Evolutionary conservation across 2,113 vertebrate species (phyloP).

Genomic region (Bujurquina vittata): DNA sequence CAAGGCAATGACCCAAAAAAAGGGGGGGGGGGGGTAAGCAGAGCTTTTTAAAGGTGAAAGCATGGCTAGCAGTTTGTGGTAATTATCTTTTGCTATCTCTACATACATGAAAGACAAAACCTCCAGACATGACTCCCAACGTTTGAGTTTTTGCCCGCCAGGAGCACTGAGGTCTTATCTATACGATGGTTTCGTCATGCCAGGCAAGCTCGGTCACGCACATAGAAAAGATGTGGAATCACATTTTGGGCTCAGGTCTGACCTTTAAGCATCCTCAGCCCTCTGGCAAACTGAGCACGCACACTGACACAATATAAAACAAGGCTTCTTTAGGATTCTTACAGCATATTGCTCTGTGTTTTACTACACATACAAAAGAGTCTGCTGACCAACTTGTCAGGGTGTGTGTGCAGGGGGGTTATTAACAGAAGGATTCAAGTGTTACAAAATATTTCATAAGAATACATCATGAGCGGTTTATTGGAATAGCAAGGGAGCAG

Average conservation of each 20-base stretch:
- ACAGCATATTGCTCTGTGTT: constrained; percentile 76
- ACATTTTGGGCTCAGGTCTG: neutral
- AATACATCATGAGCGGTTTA: constrained; percentile 50
- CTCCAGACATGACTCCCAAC: constrained; percentile 19
- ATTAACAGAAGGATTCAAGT: constrained; percentile 62
- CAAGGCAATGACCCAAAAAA: constrained; percentile 22
- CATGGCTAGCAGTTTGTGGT: constrained; percentile 45
- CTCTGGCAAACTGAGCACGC: constrained; percentile 40
- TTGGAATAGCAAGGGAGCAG: constrained; percentile 55
- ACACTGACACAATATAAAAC: constrained; percentile 70
- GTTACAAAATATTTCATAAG: constrained; percentile 64
- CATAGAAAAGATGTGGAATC: constrained; percentile 29
- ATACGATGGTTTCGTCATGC: constrained; percentile 16
- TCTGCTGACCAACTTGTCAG: constrained; percentile 28
- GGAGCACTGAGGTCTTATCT: constrained; percentile 53
- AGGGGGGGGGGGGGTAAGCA: constrained; percentile 34
- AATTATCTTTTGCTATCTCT: constrained; percentile 49
- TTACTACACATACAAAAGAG: constrained; percentile 74
- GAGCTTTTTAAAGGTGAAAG: constrained; percentile 48
- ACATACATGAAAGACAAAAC: constrained; percentile 42
- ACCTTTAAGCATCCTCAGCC: constrained; percentile 20
- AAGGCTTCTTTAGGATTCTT: constrained; percentile 67
- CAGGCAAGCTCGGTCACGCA: constrained; percentile 20
- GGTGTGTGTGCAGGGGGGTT: neutral
- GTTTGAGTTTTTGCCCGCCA: constrained; percentile 6